Conservation (phyloP, 2,888 invertebrate genomes). For the Philopedon plagiatum region DNA sequence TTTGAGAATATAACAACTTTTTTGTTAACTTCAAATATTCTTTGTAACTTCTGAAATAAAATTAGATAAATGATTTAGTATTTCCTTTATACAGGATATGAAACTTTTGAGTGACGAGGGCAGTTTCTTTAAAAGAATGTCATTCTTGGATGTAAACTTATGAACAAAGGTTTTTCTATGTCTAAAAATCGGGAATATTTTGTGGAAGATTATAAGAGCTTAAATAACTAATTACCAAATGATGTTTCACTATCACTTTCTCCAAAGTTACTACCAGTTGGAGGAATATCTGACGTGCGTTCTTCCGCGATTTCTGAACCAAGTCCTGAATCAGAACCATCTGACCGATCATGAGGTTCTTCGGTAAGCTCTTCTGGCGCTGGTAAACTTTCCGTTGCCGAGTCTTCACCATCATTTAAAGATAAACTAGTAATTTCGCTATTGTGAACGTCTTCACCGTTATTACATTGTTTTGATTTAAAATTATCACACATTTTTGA, state of each 20-base stretch:
- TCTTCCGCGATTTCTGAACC: constrained; percentile 83
- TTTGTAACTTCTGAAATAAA: too few species aligned
- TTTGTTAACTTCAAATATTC: too few species aligned
- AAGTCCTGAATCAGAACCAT: constrained; percentile 88
- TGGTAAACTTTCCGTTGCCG: constrained; percentile 75
- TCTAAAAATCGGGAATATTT: too few species aligned
- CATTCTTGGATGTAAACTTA: too few species aligned
- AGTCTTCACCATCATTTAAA: constrained; percentile 75
- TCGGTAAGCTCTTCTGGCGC: constrained; percentile 73
- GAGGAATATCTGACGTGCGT: constrained; percentile 61
- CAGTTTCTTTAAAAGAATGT: too few species aligned
- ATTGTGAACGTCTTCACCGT: constrained; percentile 59
- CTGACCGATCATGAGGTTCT: constrained; percentile 78
- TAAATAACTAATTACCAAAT: constrained; percentile 60
- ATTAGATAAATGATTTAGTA: too few species aligned
- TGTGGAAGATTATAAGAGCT: too few species aligned
- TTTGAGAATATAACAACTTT: too few species aligned
- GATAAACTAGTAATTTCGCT: constrained; percentile 53
- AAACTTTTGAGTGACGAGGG: too few species aligned
- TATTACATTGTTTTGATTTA: constrained; percentile 53
- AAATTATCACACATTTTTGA: constrained; percentile 58
- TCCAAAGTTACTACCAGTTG: constrained; percentile 54
- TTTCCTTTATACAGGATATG: too few species aligned
- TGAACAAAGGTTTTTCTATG: too few species aligned
- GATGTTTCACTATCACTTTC: constrained; percentile 72